Evolutionary conservation across 1,140 invertebrate species (phyloP).

Genomic region (Chrysoperla carnea): DNA sequence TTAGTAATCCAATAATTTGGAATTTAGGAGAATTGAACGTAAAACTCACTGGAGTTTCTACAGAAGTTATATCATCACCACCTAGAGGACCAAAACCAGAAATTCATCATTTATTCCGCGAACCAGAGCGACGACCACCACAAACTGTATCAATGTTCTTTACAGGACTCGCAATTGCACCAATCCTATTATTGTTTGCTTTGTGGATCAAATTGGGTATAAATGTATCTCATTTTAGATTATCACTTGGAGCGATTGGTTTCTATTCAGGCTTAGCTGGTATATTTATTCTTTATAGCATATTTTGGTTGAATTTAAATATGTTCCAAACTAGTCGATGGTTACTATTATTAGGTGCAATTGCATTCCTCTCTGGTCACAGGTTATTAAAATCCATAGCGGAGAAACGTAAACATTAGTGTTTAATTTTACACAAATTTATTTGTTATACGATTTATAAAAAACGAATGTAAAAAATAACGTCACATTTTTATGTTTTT

Average conservation of each 20-base stretch:
- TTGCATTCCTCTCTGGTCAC: constrained; percentile 89
- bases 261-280: constrained; percentile 69
- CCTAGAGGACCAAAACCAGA: constrained; percentile 51
- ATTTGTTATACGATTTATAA: too few species aligned
- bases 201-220: constrained; percentile 80
- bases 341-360: constrained; percentile 57
- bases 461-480: too few species aligned
- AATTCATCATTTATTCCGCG: constrained; percentile 84
- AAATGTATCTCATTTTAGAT: constrained; percentile 73
- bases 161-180: constrained; percentile 64
- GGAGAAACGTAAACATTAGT: constrained; percentile 15
- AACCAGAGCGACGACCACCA: constrained; percentile 80
- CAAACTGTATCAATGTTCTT: constrained; percentile 78
- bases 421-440: background rate
- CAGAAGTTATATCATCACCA: constrained; percentile 21
- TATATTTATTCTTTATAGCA: constrained; percentile 71
- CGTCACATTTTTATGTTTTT: too few species aligned
- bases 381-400: constrained; percentile 63
- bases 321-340: constrained; percentile 95
- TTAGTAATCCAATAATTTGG: constrained; percentile 84
- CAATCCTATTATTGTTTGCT: constrained; percentile 65
- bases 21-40: constrained; percentile 55
- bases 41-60: constrained; percentile 34
- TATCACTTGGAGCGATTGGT: constrained; percentile 57
- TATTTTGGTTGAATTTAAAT: constrained; percentile 82